Evolutionary conservation across 2,113 vertebrate genomes (phyloP), one percentile per base, ranked within the genome.

Genomic region (Plectropomus leopardus): DNA sequence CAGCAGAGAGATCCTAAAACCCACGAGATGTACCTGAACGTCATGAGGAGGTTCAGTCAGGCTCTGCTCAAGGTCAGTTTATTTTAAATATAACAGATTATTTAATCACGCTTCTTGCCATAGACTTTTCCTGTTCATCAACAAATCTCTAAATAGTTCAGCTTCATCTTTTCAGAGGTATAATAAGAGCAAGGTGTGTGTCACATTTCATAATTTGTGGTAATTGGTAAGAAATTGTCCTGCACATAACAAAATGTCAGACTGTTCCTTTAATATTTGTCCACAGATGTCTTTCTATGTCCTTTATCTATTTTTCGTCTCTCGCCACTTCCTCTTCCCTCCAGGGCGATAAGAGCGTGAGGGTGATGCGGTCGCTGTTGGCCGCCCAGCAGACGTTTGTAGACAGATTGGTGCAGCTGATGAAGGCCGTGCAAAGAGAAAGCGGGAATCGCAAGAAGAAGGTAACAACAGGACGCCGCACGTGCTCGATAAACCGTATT

Each of bases 381-480:
- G 98, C 98, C 0, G 95, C 98, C 19, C 98, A 99, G 91, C 98
- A 99, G 93, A 99, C 98, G 0, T 99, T 99, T 85, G 98, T 99
- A 15, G 97, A 99, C 93, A 91, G 97, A 7, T 92, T 99, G 80
- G 98, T 99, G 84, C 97, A 98, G 80, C 95, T 99, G 71, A 99
- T 99, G 98, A 99, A 99, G 72, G 98, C 98, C 0, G 98, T 99
- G 65, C 98, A 99, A 80, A 95, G 98, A 73, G 98, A 99, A 92
- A 99, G 98, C 16, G 98, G 98, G 3, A 99, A 99, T 83, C 97
- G 98, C 57, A 99, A 98, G 89, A 99, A 99, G 86, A 99, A 99
- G 97, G 98, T 95, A 58, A 47, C 1, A 47, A 26, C 23, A 34
- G 23, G 45, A 21, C 0, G 34, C 15, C 14, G 1, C 34, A 45